Evolutionary conservation across 2,888 invertebrate species (phyloP).

Genomic region (Xylota segnis): DNA sequence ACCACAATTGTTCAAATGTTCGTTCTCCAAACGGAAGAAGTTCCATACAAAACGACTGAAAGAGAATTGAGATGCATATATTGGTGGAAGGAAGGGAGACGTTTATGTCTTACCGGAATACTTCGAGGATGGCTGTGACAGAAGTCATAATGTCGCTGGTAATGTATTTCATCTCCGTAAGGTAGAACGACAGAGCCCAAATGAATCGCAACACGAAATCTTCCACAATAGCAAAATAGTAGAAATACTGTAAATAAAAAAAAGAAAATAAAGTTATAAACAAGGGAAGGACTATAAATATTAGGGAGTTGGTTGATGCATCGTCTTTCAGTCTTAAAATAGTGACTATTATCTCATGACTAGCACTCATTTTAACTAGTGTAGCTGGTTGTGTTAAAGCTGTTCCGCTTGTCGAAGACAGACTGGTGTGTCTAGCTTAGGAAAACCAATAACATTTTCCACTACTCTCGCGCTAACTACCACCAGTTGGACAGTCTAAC

Average conservation of each 20-base stretch:
- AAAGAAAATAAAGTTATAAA: neutral
- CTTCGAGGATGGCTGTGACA: constrained; percentile 93
- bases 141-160: constrained; percentile 93
- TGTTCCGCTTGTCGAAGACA: too few species aligned
- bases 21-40: constrained; percentile 99
- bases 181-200: constrained; percentile 95
- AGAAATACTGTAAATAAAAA: constrained; percentile 86
- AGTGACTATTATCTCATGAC: too few species aligned
- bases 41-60: constrained; percentile 98
- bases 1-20: constrained; percentile 99
- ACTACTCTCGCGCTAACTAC: too few species aligned
- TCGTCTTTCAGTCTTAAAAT: too few species aligned
- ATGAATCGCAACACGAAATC: constrained; percentile 96
- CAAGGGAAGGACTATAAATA: too few species aligned
- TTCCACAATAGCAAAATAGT: constrained; percentile 98
- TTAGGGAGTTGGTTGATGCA: too few species aligned
- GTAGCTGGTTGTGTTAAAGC: too few species aligned
- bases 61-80: neutral
- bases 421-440: too few species aligned
- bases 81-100: neutral
- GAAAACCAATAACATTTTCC: too few species aligned
- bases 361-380: too few species aligned
- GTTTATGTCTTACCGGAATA: constrained; percentile 88
- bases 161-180: constrained; percentile 91
- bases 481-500: too few species aligned